Base-by-base conservation (phyloP, 2,888 invertebrate genomes). In the Diaprepes abbreviatus region DNA sequence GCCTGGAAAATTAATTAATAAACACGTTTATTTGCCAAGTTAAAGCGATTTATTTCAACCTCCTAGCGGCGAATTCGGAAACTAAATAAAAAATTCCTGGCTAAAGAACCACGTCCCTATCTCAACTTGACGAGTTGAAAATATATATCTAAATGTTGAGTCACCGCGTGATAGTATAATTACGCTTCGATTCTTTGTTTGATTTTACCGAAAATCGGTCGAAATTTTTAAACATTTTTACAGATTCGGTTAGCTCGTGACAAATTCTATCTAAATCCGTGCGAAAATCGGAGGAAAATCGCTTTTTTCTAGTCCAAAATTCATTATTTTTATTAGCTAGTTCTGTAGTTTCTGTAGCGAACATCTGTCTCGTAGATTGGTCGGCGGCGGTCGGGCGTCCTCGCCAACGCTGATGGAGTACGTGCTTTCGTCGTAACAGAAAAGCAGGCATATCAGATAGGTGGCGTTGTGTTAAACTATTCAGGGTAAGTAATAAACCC, bases 401-500 rank as follows among this genome's bases (percentile, higher is more conserved):
- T 79, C 82, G 81, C 76, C 76, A 67, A 62, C 76, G 78, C 76
- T 77, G 77, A 80, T 81, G 81, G 81, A 77, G 80, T 85, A 84
- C 85, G 85, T 85, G 85, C 85, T 84, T 84, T 83, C 80, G 80
- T 81, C 80, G 79, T 80, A 80, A 79, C 73, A 74, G 73, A 74
- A 75, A 76, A 38, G 40, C 43, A 55, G 83, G 83, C 83, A 82
- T 79, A 82, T 83, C 74, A 81, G 78, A 81, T 85, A 85, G 85
- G 84, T 85, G 85, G 85, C 85, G 85, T 84, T 80, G 80, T 76
- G 70, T 64, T 31, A 69, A 80, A 81, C 79, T 77, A 81, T 80
- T 81, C 82, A 82, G 83, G 84, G 84, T 77, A 84, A 85, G 84
- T 84, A 83, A 63, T 38, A 84, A 82, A 83, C 83, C 84, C 83